Evolutionary conservation across 2,797 vertebrate species (phyloP), one percentile per base, ranked within the genome.

Genomic region (Sebastes melanostomus): DNA sequence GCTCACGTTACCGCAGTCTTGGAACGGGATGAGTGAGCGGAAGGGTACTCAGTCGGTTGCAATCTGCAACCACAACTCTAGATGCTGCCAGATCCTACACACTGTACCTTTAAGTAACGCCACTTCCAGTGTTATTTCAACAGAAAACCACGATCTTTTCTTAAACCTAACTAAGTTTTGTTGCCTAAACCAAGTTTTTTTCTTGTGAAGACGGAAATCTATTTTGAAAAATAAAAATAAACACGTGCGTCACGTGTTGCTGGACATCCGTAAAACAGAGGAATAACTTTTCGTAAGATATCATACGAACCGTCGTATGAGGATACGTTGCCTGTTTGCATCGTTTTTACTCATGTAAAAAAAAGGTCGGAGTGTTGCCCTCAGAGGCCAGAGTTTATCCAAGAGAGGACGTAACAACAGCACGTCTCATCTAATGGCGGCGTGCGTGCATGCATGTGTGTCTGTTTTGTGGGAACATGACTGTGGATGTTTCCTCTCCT

Each of bases 401-500:
- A 80, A 71, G 80, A 78, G 69, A 56, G 16, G 75, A 88, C 81
- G 30, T 61, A 68, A 71, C 29, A 71, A 78, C 87, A 32, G n/a
- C 62, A 63, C 52, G 24, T 79, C 78, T 80, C 62, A 85, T 66
- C 84, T 70, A 59, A 77, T 72, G 11, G 34, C 46, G 12, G 30
- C 59, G 67, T 74, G 66, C 27, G 38, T 61, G 76, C 61, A 42
- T 69, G 72, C 50, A 71, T 81, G 60, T 82, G 66, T 88, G 89
- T 89, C 67, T 92, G 63, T 92, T 95, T 89, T 87, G 88, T 81
- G 88, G 83, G 84, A 91, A 92, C 93, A 93, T 91, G 92, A 81
- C 87, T 91, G 89, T 86, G 81, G 87, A 91, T 93, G 92, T 93
- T 92, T 93, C 86, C 83, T 91, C 84, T 91, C 87, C 91, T 93